Base-by-base conservation (phyloP, 2,113 vertebrate genomes). In the Rutilus rutilus region DNA sequence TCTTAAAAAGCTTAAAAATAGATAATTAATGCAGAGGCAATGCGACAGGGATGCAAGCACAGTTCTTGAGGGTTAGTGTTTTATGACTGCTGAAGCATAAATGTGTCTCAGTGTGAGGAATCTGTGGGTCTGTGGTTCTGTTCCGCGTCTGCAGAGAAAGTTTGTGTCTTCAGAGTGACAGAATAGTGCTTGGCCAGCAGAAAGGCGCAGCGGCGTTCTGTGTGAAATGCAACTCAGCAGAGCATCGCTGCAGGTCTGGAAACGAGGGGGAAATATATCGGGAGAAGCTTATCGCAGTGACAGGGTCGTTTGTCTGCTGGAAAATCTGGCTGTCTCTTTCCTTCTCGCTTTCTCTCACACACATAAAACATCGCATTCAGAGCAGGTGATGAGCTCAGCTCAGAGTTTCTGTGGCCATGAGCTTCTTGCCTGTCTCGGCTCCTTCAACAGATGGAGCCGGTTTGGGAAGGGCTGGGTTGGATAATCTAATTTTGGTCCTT, bases 171-270 rank as follows among this genome's bases (percentile, higher is more conserved):
- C 65, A 78, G 85, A 89, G 90, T 89, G 83, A 88, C 82, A 89
- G 90, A 89, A 91, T 90, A 92, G 78, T 93, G 93, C 93, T 90
- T 91, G 73, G 89, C 90, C 91, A 92, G 94, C 92, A 84, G 88
- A 90, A 90, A 75, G 91, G 47, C 88, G 82, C 62, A 62, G 84
- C 86, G 90, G 90, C 88, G 91, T 89, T 91, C 90, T 85, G n/a
- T 78, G 88, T 87, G 90, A 94, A 94, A 90, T 93, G 93, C 93
- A 92, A 85, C 92, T 94, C 94, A 94, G 93, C 94, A 95, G 90
- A 88, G 93, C 92, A 87, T 80, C 91, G 91, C 91, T 88, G 92
- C 89, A 89, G 92, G 91, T 91, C 93, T 45, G 65, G 89, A 89
- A 92, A 92, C 90, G 93, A 91, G 23, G 90, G 79, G 17, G 47